Evolutionary conservation across 2,797 vertebrate genomes (phyloP).

Genomic region (Helarctos malayanus): DNA sequence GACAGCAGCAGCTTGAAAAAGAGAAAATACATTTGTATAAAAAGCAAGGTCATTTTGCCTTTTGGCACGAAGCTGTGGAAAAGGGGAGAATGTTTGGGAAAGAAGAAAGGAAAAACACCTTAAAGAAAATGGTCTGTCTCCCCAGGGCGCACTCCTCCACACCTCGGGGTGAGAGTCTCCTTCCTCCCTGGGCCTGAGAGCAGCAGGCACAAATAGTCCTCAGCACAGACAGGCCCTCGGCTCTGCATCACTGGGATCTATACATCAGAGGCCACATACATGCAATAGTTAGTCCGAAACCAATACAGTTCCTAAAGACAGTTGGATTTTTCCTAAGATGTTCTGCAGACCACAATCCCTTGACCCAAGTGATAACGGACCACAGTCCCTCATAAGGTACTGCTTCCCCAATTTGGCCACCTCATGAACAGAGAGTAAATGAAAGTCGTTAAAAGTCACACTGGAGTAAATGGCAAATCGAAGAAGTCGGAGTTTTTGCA

Average conservation of each 20-base stretch:
- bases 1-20: neutral
- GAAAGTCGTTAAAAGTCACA: neutral
- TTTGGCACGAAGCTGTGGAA: neutral
- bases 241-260: neutral
- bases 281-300: rapidly evolving
- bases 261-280: neutral
- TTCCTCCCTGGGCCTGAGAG: rapidly evolving
- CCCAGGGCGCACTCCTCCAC: neutral
- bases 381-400: rapidly evolving
- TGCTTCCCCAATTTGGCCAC: neutral
- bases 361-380: neutral
- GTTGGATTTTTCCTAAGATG: neutral
- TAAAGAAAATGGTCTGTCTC: neutral
- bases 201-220: rapidly evolving
- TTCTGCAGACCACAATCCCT: neutral
- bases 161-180: neutral
- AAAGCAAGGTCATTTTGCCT: neutral
- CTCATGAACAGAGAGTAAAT: neutral
- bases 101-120: neutral
- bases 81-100: neutral
- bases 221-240: neutral
- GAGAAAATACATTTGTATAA: neutral
- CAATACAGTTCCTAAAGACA: neutral
- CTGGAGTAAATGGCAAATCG: rapidly evolving
- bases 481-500: neutral